Evolutionary conservation across 2,888 invertebrate species (phyloP).

Genomic region (Agriopis leucophaearia): DNA sequence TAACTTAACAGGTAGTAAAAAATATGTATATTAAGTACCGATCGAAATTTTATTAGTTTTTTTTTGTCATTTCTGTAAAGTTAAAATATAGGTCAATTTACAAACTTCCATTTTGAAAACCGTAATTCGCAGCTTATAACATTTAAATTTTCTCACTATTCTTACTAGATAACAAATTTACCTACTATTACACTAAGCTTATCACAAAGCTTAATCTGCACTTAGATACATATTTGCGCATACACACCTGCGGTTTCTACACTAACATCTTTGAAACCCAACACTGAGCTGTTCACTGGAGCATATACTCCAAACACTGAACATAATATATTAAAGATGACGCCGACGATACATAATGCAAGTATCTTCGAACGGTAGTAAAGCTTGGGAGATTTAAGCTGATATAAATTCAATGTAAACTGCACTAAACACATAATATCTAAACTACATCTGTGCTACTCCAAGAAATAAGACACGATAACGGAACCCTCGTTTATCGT

Average conservation of each 20-base stretch:
- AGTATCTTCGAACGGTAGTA: slow-evolving; percentile 19
- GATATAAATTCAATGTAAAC: neutral
- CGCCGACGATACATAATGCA: neutral
- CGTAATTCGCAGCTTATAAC: neutral
- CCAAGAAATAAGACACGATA: no score
- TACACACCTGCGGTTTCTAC: slow-evolving; percentile 20
- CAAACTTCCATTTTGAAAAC: neutral
- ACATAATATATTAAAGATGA: slow-evolving; percentile 38
- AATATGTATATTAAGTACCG: no score
- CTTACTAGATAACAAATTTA: neutral
- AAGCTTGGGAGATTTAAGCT: slow-evolving; percentile 2
- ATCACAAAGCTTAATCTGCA: neutral
- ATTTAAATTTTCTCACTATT: neutral
- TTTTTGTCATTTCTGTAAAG: no score
- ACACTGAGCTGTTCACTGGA: slow-evolving; percentile 30
- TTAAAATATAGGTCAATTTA: neutral
- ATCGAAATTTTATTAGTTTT: no score
- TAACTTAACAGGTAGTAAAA: slow-evolving; percentile 10
- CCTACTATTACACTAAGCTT: neutral
- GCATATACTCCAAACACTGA: slow-evolving; percentile 42
- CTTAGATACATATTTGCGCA: slow-evolving; percentile 12
- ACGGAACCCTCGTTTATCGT: no score
- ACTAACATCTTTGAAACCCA: slow-evolving; percentile 21
- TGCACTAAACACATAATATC: neutral
- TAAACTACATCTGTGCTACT: neutral